Evolutionary conservation across 2,113 vertebrate genomes (phyloP).

Genomic region (Tenebrosternarchus preto): DNA sequence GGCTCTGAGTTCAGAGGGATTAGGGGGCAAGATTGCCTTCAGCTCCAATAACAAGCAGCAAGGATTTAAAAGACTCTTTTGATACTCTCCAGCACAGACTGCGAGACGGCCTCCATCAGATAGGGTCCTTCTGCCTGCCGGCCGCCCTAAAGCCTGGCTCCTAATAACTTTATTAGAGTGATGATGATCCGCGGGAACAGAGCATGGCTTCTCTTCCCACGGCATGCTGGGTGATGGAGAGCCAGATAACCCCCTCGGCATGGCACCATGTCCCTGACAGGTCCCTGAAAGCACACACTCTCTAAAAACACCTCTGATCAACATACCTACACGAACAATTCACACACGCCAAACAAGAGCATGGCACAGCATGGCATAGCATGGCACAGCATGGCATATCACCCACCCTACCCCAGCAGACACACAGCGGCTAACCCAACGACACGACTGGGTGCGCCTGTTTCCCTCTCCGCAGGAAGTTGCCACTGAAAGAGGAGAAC

Average conservation of each 20-base stretch:
- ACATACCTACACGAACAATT: background rate
- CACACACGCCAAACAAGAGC: background rate
- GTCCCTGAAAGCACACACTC: background rate
- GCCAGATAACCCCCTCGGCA: conserved; percentile 16
- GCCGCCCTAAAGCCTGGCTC: conserved; percentile 15
- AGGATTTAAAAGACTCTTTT: conserved; percentile 46
- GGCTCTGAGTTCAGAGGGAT: conserved; percentile 43
- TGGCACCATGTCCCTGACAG: background rate
- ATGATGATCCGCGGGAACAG: conserved; percentile 31
- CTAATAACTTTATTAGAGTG: conserved; percentile 48
- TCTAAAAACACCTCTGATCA: background rate
- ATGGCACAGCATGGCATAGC: background rate
- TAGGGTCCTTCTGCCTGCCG: conserved; percentile 16
- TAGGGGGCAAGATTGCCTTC: conserved; percentile 43
- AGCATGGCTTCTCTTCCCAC: background rate
- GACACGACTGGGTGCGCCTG: conserved; percentile 17
- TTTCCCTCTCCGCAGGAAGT: conserved; percentile 80
- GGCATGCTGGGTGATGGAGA: conserved; percentile 31
- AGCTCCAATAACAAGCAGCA: conserved; percentile 48
- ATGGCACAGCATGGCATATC: too few relatives aligned
- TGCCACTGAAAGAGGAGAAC: conserved; percentile 97
- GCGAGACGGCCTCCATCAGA: conserved; percentile 14
- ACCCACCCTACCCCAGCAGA: background rate
- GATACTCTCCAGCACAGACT: conserved; percentile 26
- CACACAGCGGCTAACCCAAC: too few relatives aligned